Evolutionary conservation across 1,140 invertebrate species (phyloP), one percentile per base, ranked within the genome.

Genomic region (Plodia interpunctella): DNA sequence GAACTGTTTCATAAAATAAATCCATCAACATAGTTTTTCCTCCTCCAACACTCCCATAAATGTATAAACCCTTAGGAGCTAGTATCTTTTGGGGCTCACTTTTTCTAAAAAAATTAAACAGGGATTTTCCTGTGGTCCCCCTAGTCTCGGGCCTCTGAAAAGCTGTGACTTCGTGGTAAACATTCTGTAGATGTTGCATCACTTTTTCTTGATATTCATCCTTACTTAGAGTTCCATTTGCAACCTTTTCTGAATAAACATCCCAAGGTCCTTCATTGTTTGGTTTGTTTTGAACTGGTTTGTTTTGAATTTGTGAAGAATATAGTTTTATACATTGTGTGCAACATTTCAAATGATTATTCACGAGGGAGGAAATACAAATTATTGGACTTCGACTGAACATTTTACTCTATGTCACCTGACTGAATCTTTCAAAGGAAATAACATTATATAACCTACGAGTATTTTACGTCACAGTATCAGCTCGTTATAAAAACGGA

Each of bases 1-100:
- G 84, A 15, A 87, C 62, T 52, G 83, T 85, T 76, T 97, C 92
- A 91, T 96, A 98, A 90, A 99, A 99, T 68, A 99, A 83, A 90
- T 99, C 98, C 98, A 99, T 99, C 20, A 99, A 90, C 95, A 99
- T 99, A 10, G 98, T 99, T 92, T 99, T 98, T 59, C 97, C 97
- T 77, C 97, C 96, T 51, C 97, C 97, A 70, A 97, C 96, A 78
- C 95, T 94, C 51, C 96, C 96, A 88, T 95, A 94, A 51, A 97
- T 92, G 74, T 97, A 97, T 8, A 97, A 82, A 6, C 96, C 96
- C 83, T 94, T 93, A 0, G 95, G 95, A 13, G 91, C 84, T 55
- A 80, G 69, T 21, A 90, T 72, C 87, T 90, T 80, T 76, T 76
- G 63, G 54, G 78, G 83, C 87, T 88, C 79, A 83, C 82, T 69